Evolutionary conservation across 2,888 invertebrate species (phyloP).

Genomic region (Drosophila anomelani): DNA sequence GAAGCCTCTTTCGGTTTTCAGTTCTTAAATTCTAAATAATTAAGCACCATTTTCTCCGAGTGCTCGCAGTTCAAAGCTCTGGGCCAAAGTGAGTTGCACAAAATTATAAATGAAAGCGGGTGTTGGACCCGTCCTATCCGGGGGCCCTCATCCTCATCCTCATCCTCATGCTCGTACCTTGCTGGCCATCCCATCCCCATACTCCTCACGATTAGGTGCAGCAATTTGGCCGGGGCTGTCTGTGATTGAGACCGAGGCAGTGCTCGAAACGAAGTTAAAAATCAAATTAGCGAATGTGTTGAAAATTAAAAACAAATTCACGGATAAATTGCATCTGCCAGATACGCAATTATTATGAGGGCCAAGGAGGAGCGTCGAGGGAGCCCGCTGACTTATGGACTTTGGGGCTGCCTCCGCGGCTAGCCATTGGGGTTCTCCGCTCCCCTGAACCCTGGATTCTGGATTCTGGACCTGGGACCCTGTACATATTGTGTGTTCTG

Average conservation of each 20-base stretch:
- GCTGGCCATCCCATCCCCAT: conserved; percentile 32
- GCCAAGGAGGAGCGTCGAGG: conserved; percentile 34
- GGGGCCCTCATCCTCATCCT: conserved; percentile 30
- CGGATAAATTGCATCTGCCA: conserved; percentile 84
- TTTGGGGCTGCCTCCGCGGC: conserved; percentile 37
- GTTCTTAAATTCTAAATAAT: background rate
- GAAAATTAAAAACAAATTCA: conserved; percentile 85
- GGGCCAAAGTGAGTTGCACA: conserved; percentile 74
- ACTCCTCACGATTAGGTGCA: conserved; percentile 77
- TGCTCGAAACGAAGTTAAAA: conserved; percentile 83
- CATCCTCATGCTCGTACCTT: background rate
- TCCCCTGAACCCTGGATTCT: conserved; percentile 30
- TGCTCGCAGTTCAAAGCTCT: conserved; percentile 22
- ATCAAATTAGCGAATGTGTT: conserved; percentile 85
- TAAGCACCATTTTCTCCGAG: background rate
- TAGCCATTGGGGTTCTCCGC: conserved; percentile 31
- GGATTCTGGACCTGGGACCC: conserved; percentile 27
- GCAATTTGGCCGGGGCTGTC: conserved; percentile 76
- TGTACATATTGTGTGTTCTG: conserved; percentile 2
- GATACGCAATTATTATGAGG: conserved; percentile 83
- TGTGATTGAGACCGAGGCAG: conserved; percentile 79
- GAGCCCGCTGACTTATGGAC: conserved; percentile 66
- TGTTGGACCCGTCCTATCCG: conserved; percentile 64
- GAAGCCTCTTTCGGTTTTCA: background rate
- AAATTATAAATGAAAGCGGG: conserved; percentile 81